These are phyloP conservation scores for Antedon mediterranea DNA, from an alignment of 53 echinoderm and acorn worm species.

Conservation along the genomic window DNA sequence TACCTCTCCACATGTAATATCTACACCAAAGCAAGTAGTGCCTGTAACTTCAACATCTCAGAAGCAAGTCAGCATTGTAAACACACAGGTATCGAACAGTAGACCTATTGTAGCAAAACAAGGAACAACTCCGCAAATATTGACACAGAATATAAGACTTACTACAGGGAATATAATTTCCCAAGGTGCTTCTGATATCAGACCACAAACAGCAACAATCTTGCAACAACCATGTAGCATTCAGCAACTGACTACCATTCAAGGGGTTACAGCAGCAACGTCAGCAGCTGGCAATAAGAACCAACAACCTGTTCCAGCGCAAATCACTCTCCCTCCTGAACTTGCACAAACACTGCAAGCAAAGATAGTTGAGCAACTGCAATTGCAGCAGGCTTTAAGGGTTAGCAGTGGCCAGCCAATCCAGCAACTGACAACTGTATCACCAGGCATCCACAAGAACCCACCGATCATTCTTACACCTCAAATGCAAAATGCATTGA, in stretches of 20 bases:
- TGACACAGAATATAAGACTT: neutral
- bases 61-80: neutral
- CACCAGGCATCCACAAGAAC: neutral
- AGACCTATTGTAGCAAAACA: neutral
- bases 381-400: neutral
- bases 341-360: neutral
- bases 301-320: neutral
- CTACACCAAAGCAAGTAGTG: neutral
- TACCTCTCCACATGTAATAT: neutral
- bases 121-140: neutral
- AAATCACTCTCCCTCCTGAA: neutral
- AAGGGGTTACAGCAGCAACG: neutral
- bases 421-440: slow-evolving; percentile 23
- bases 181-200: neutral
- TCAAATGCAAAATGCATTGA: neutral
- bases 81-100: neutral
- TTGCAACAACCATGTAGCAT: neutral
- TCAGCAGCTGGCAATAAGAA: neutral
- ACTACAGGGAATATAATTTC: neutral
- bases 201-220: neutral
- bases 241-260: neutral
- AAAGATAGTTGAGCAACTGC: neutral
- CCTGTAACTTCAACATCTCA: neutral
- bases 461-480: neutral
- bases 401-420: slow-evolving; percentile 21